Evolutionary conservation across 2,888 invertebrate species (phyloP), one percentile per base, ranked within the genome.

Genomic region (Amiota minor): DNA sequence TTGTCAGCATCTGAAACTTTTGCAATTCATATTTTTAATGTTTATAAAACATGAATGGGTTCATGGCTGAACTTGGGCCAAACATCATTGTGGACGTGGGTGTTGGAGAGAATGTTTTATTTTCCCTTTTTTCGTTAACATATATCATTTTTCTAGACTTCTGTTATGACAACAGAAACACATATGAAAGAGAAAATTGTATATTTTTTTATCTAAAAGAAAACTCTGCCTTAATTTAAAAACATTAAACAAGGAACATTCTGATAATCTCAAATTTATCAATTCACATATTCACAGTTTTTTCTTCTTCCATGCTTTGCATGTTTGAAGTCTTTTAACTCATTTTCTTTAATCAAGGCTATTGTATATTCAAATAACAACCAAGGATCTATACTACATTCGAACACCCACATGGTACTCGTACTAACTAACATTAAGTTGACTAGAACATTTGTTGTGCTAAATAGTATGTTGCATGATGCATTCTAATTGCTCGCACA

Each of bases 401-500:
- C 23, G 20, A 20, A 9, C 55, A 55, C 16, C 16, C 56, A n/a
- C 16, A 10, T 10, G 16, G 4, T 56, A 10, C 56, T 8, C n/a
- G n/a, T n/a, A n/a, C n/a, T n/a, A n/a, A n/a, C n/a, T n/a, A n/a
- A n/a, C n/a, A 18, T 56, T 35, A 23, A 68, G 16, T 9, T 53
- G 45, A 12, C 18, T 53, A 53, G 46, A 47, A 18, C 65, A 47
- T 65, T 65, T 46, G 67, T n/a, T 47, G 23, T 2, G 62, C 62
- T n/a, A 62, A 62, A 23, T 68, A n/a, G 11, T 35, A 23, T 68
- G 67, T 68, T 68, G 67, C 53, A 50, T 68, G 67, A 50, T 68
- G 67, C 67, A 65, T 68, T 50, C 67, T 68, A 68, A 68, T 68
- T 68, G 67, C 50, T 53, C 53, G 53, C 67, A 68, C 47, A 68